These are phyloP conservation scores for Bubo bubo DNA, from an alignment of 2,113 vertebrate genomes.

Conservation along the genomic window DNA sequence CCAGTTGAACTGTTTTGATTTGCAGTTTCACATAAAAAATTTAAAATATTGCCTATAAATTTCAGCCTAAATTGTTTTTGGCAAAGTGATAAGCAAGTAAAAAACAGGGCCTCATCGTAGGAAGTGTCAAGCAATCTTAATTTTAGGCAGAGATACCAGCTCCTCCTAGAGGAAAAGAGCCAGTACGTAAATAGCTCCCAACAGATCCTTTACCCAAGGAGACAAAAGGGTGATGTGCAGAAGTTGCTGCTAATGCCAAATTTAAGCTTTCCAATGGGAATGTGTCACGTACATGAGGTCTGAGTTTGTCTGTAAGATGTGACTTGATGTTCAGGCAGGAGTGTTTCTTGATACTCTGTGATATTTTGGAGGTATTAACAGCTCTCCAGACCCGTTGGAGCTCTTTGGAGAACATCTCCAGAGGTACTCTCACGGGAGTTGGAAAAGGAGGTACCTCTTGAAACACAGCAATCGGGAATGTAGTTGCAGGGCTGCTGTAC, in stretches of 20 bases:
- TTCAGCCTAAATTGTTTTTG: constrained; percentile 55
- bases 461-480: neutral
- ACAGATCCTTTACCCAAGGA: constrained; percentile 51
- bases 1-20: neutral
- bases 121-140: constrained; percentile 67
- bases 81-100: constrained; percentile 55
- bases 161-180: constrained; percentile 65
- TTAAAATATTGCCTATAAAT: constrained; percentile 36
- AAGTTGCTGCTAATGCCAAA: constrained; percentile 19
- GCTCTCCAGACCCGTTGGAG: neutral
- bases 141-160: constrained; percentile 69
- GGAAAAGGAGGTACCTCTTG: neutral
- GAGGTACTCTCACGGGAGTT: neutral
- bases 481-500: neutral
- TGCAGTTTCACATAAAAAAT: neutral
- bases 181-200: constrained; percentile 50
- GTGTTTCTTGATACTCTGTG: neutral
- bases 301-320: neutral
- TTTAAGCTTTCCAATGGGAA: constrained; percentile 1
- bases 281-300: neutral
- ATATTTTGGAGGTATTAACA: neutral
- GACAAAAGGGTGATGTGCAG: constrained; percentile 51
- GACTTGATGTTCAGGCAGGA: neutral
- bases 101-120: constrained; percentile 59
- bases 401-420: neutral